Percentiles rank a stretch among this genome's conserved stretches.
These are phyloP conservation scores for Tortricodes alternella DNA, from an alignment of 2,888 invertebrate genomes.

Conservation along the genomic window DNA sequence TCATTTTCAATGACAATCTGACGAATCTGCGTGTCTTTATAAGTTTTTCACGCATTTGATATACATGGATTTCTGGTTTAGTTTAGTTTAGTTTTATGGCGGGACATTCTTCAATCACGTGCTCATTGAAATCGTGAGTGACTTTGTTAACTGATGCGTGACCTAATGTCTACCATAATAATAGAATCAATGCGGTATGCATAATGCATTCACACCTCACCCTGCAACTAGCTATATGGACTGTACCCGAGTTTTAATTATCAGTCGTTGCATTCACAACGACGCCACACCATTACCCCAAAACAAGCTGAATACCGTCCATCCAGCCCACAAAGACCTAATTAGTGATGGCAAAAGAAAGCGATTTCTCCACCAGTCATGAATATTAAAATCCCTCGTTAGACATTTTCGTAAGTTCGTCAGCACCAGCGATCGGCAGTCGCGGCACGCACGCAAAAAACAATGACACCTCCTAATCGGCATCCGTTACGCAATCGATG, in stretches of 20 bases:
- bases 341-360: conserved; percentile 56
- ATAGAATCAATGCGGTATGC: conserved; percentile 43
- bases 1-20: no score
- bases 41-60: no score
- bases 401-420: conserved; percentile 59
- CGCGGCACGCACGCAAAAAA: conserved; percentile 61
- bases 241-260: conserved; percentile 44
- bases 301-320: conserved; percentile 43
- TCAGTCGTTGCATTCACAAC: conserved; percentile 27
- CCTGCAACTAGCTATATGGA: conserved; percentile 36
- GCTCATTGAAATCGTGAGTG: conserved; percentile 33
- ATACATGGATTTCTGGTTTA: no score
- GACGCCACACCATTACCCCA: conserved; percentile 36
- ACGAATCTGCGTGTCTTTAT: no score
- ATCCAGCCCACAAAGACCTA: conserved; percentile 42
- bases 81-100: no score
- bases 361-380: conserved; percentile 63
- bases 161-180: conserved; percentile 50
- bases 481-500: conserved; percentile 66
- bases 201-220: conserved; percentile 57
- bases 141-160: conserved; percentile 45
- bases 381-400: conserved; percentile 67
- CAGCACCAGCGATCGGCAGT: conserved; percentile 45
- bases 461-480: conserved; percentile 78
- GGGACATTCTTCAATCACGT: not conserved